Evolutionary conservation across 1,140 invertebrate species (phyloP).

Genomic region (Stenopsyche tienmushanensis): DNA sequence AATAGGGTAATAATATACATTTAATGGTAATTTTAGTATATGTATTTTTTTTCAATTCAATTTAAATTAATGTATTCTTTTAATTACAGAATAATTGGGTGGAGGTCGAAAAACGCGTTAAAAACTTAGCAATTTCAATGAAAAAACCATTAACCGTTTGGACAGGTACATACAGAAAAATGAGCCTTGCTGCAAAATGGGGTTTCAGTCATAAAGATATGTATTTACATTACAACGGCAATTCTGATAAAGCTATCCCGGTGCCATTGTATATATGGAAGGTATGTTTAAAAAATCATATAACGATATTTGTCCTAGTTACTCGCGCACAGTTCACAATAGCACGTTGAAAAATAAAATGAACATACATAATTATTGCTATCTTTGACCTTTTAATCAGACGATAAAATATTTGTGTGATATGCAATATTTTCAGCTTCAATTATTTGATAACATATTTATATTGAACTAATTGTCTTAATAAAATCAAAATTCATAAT

Average conservation of each 20-base stretch:
- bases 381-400: too few relatives aligned
- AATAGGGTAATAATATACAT: constrained; percentile 31
- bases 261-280: constrained; percentile 49
- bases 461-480: too few relatives aligned
- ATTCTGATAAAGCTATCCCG: constrained; percentile 32
- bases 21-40: not conserved
- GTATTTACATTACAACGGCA: constrained; percentile 37
- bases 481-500: too few relatives aligned
- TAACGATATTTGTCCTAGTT: too few relatives aligned
- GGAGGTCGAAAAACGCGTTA: constrained; percentile 44
- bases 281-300: constrained; percentile 37
- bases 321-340: too few relatives aligned
- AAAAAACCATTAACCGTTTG: constrained; percentile 41
- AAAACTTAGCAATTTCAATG: constrained; percentile 39
- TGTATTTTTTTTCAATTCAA: not conserved
- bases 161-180: constrained; percentile 43
- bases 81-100: constrained; percentile 45
- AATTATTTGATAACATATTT: too few relatives aligned
- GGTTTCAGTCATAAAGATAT: constrained; percentile 36
- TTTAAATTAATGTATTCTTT: not conserved
- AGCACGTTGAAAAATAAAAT: too few relatives aligned
- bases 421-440: too few relatives aligned
- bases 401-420: too few relatives aligned
- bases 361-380: not conserved
- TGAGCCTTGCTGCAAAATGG: constrained; percentile 36